Evolutionary conservation across 2,113 vertebrate genomes (phyloP), one percentile per base, ranked within the genome.

Genomic region (Apteryx mantelli): DNA sequence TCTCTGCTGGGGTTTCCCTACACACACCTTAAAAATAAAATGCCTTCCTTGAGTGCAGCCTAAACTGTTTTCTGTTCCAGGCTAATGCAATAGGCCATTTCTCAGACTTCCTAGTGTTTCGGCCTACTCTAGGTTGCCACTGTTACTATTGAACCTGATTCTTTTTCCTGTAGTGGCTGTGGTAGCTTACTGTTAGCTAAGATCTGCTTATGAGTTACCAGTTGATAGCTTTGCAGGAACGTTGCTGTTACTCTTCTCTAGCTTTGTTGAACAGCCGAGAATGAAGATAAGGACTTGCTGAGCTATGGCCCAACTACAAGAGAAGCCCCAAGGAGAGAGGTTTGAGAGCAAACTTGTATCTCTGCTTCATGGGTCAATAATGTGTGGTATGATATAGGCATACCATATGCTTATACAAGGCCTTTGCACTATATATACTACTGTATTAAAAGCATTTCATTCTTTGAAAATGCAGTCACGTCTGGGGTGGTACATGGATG

Each of bases 381-480:
- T 66, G 34, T 89, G 63, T 76, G 75, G 70, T 56, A 69, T 73
- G 42, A 52, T 76, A 82, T 26, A 89, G 44, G 70, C 38, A 88
- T 79, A 82, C 40, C 53, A 77, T 89, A 65, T 66, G 53, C 74
- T 42, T 88, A 70, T 55, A 50, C 71, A 95, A 89, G 38, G 65
- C 44, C 58, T 95, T 80, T 89, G 50, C 74, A 44, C 81, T 95
- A 89, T 82, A 96, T 89, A 95, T 96, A 84, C 16, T 28, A 9
- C 24, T 61, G 13, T 68, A 95, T 89, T 91, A 82, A 84, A 91
- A 92, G 44, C 63, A 50, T 86, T 95, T 96, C 84, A 87, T 95
- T 96, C 91, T 87, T 95, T 80, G 86, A 79, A 97, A 95, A 95
- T 93, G 91, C 48, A 66, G 94, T 91, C 88, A 93, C 0, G 66